Base-by-base conservation (phyloP, 2,888 invertebrate species). In the Mythimna loreyi region DNA sequence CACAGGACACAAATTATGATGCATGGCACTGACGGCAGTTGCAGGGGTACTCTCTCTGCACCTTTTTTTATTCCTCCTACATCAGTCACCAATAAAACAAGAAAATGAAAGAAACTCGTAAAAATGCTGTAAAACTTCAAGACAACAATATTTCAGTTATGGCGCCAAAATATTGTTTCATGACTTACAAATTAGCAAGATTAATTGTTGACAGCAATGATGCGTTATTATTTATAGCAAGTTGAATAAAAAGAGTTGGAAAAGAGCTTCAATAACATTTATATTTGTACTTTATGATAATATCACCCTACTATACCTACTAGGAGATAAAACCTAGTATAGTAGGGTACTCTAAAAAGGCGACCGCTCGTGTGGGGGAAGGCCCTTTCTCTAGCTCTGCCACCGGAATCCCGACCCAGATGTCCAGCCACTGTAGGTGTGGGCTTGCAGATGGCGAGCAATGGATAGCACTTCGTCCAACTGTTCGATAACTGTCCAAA, bases 91-190 rank as follows among this genome's bases (percentile, higher is more conserved):
- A 40, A 45, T 59, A 67, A 75, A 56, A 47, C 36, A 55, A 21
- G 28, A 50, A 56, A 21, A 57, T 62, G n/a, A 72, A 58, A 68
- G 33, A 75, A 68, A 53, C 21, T 33, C 16, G 67, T 63, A 43
- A 72, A 72, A 72, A 62, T 45, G 47, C 36, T 49, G 63, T 65
- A 33, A 75, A 63, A 62, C 25, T 58, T 25, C 40, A 62, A 72
- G 30, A 72, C 59, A 67, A 40, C 53, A 52, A 68, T 70, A 70
- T 60, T 67, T 68, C 63, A 57, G 28, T 52, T 33, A 52, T 69
- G 83, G 81, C 78, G 81, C 82, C 83, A 71, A 72, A 67, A 78
- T 69, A 76, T 74, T 78, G 63, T 55, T 40, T 73, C 47, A 70
- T 70, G 57, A 72, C 28, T 68, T 67, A 65, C 50, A 80, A 72